Conservation (phyloP, 2,888 invertebrate species). For the Lymantria monacha region DNA sequence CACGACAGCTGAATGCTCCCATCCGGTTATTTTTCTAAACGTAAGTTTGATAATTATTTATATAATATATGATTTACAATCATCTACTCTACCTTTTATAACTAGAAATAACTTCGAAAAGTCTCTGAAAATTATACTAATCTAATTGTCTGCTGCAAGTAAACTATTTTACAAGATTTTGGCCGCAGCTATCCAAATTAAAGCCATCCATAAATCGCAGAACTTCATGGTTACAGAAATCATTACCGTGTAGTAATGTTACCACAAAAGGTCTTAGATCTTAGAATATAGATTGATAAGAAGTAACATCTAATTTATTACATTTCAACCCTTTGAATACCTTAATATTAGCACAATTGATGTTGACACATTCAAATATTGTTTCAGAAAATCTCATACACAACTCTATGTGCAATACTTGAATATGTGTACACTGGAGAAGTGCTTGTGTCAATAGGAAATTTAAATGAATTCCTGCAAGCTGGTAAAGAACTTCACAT, state of each 20-base stretch:
- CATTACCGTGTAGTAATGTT: no score
- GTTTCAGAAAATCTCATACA: slow-evolving; percentile 61
- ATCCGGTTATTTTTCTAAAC: slow-evolving; percentile 73
- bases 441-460: slow-evolving; percentile 53
- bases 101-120: background rate
- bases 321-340: no score
- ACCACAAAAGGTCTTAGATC: no score
- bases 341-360: no score
- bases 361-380: background rate
- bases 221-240: no score
- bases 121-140: background rate
- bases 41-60: slow-evolving; percentile 42
- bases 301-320: no score
- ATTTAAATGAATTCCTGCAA: slow-evolving; percentile 51
- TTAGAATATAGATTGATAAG: no score
- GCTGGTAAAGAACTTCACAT: slow-evolving; percentile 68
- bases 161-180: no score
- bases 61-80: background rate
- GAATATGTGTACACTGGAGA: slow-evolving; percentile 74
- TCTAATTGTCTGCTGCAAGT: no score
- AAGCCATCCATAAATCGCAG: no score
- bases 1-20: slow-evolving; percentile 58
- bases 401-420: slow-evolving; percentile 55
- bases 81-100: background rate
- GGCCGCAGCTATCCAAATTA: no score